Evolutionary conservation across 2,888 invertebrate genomes (phyloP).

Genomic region (Sinotaia quadrata): DNA sequence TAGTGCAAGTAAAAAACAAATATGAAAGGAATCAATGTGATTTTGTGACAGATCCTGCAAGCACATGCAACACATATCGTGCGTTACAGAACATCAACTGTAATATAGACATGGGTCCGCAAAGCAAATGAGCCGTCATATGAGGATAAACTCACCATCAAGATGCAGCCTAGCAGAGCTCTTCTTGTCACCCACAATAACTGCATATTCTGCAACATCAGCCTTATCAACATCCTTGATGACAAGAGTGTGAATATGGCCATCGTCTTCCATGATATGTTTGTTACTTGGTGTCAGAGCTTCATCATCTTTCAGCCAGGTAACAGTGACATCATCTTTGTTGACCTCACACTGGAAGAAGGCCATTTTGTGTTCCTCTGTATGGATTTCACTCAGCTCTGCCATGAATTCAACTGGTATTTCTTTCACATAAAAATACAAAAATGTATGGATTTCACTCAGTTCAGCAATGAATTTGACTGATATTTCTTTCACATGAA

Average conservation of each 20-base stretch:
- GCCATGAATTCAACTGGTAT: constrained; percentile 62
- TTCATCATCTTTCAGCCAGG: constrained; percentile 67
- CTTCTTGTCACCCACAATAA: constrained; percentile 79
- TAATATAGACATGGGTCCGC: too few species aligned
- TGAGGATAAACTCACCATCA: constrained; percentile 74
- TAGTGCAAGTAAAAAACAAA: too few species aligned
- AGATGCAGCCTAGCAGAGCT: constrained; percentile 86
- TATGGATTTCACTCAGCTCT: constrained; percentile 57
- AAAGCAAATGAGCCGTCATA: background rate
- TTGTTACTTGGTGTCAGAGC: constrained; percentile 64
- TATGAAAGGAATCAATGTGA: too few species aligned
- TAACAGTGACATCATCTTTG: constrained; percentile 64
- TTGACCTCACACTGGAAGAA: constrained; percentile 65
- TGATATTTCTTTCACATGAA: constrained; percentile 67
- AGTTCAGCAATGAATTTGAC: constrained; percentile 63
- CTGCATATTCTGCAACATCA: constrained; percentile 89
- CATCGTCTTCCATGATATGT: constrained; percentile 53
- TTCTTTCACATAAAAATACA: too few species aligned
- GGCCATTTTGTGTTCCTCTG: constrained; percentile 64
- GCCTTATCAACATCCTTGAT: constrained; percentile 84
- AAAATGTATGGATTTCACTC: constrained; percentile 54
- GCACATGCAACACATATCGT: too few species aligned
- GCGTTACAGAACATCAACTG: too few species aligned
- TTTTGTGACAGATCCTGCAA: too few species aligned
- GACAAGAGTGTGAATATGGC: constrained; percentile 82